These are phyloP conservation scores for Gortyna flavago DNA, from an alignment of 2,888 invertebrate genomes.

Conservation along the genomic window DNA sequence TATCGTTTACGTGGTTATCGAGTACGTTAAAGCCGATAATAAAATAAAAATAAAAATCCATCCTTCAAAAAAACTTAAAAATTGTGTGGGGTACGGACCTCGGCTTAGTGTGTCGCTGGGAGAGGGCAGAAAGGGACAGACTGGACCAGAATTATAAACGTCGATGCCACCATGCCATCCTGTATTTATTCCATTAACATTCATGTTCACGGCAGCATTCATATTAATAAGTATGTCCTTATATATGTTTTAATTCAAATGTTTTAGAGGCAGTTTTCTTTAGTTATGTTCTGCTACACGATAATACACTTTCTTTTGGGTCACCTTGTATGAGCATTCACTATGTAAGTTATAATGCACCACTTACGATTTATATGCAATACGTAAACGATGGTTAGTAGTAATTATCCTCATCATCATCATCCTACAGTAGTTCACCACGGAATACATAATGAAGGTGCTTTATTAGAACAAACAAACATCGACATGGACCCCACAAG, in stretches of 20 bases:
- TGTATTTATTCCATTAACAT: background rate
- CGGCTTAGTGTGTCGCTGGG: too few species aligned
- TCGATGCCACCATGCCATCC: too few species aligned
- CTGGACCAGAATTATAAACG: too few species aligned
- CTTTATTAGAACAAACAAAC: background rate
- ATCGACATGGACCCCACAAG: background rate
- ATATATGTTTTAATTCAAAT: background rate
- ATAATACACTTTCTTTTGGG: background rate
- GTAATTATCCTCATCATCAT: background rate
- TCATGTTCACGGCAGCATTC: background rate
- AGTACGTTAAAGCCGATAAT: too few species aligned
- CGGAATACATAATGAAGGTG: background rate
- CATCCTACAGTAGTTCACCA: background rate
- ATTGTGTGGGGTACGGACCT: too few species aligned
- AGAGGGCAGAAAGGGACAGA: too few species aligned
- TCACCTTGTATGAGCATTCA: constrained; percentile 8
- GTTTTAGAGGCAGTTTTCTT: background rate
- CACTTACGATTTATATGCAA: constrained; percentile 9
- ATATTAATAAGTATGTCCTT: background rate
- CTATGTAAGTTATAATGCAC: background rate
- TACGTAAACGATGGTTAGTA: background rate
- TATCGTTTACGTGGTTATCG: too few species aligned
- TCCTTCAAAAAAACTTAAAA: too few species aligned
- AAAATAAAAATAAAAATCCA: too few species aligned
- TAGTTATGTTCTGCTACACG: background rate